Evolutionary conservation across 1,140 invertebrate genomes (phyloP).

Genomic region (Venustaconcha ellipsiformis): DNA sequence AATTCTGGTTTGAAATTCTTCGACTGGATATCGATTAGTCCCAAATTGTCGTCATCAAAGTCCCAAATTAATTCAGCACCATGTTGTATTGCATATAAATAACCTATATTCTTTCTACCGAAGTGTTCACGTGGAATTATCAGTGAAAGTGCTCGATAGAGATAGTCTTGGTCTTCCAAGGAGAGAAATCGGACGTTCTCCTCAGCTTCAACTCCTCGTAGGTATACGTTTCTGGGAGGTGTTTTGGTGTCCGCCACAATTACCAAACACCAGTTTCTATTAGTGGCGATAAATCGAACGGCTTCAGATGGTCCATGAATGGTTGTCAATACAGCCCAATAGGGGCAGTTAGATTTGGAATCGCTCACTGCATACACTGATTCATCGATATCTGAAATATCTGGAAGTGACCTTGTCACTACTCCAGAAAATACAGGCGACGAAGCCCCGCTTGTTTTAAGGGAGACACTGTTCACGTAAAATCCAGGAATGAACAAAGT

Average conservation of each 20-base stretch:
- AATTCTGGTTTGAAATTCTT: not conserved
- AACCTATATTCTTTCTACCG: constrained; percentile 33
- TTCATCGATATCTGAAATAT: too few relatives aligned
- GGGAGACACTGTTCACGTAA: too few relatives aligned
- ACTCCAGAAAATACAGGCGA: too few relatives aligned
- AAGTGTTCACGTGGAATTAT: constrained; percentile 20
- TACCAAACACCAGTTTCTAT: constrained; percentile 7
- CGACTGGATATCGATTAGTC: not conserved
- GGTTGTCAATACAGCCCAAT: constrained; percentile 4
- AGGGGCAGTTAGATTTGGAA: not conserved
- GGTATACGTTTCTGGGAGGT: not conserved
- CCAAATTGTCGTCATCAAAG: constrained; percentile 30
- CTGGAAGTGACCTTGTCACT: too few relatives aligned
- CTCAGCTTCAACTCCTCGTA: not conserved
- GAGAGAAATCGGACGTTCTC: constrained; percentile 2
- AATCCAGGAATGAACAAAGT: too few relatives aligned
- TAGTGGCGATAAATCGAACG: not conserved
- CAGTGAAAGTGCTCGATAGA: constrained; percentile 5
- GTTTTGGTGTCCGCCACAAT: not conserved
- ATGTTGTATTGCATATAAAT: constrained; percentile 25
- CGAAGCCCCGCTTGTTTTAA: too few relatives aligned
- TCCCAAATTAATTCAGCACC: constrained; percentile 29
- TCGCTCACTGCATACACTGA: too few relatives aligned
- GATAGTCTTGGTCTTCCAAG: constrained; percentile 2
- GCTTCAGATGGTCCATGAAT: constrained; percentile 8